Evolutionary conservation across 2,888 invertebrate genomes (phyloP).

Genomic region (Perithous albicinctus): DNA sequence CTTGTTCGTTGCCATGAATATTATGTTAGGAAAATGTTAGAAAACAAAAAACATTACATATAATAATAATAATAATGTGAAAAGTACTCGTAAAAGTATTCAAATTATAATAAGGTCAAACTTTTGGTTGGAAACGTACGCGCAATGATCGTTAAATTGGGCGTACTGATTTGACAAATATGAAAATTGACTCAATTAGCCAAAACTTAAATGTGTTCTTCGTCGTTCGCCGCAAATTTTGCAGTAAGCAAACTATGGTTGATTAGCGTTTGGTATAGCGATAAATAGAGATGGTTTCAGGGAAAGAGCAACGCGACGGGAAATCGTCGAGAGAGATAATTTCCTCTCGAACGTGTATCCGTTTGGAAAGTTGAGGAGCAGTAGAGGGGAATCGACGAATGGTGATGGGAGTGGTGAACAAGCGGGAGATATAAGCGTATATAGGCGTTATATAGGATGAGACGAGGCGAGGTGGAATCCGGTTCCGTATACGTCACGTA

Average conservation of each 20-base stretch:
- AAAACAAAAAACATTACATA: too few species aligned
- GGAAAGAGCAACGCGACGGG: slow-evolving; percentile 38
- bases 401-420: slow-evolving; percentile 26
- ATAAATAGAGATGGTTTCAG: slow-evolving; percentile 31
- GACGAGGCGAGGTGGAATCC: slow-evolving; percentile 3
- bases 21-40: too few species aligned
- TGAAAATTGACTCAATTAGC: slow-evolving; percentile 7
- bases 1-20: too few species aligned
- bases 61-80: too few species aligned
- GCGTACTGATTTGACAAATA: not conserved
- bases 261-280: slow-evolving; percentile 4
- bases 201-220: slow-evolving; percentile 16
- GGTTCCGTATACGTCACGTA: slow-evolving; percentile 56
- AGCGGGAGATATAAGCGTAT: slow-evolving; percentile 6
- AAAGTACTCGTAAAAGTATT: too few species aligned
- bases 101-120: too few species aligned
- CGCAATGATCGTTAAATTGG: too few species aligned
- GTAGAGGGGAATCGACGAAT: slow-evolving; percentile 21
- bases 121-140: too few species aligned
- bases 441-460: not conserved
- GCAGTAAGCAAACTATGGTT: not conserved
- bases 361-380: slow-evolving; percentile 11
- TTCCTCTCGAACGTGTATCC: slow-evolving; percentile 48
- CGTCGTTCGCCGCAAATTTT: not conserved
- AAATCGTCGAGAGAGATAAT: slow-evolving; percentile 52